phyloP scores from a whole-genome alignment of 2,113 vertebrate species.

The Scartelaos histophorus region DNA sequence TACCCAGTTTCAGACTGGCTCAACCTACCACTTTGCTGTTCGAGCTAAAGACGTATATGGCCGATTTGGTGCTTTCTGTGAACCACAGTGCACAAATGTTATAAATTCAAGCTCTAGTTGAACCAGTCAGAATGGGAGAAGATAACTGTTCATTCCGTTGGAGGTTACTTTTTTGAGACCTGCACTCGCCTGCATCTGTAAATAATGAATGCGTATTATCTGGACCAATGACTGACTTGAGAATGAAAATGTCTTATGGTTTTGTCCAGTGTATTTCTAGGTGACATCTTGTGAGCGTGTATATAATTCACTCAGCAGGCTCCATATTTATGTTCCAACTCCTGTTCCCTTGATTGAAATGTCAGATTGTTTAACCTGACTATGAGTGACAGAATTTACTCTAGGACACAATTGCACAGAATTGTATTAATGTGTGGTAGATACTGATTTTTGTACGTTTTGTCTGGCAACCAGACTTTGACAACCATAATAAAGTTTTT shows the following conservation, averaged over 20 bases:
- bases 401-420: conserved; percentile 70
- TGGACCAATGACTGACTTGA: conserved; percentile 49
- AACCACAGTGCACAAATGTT: conserved; percentile 97
- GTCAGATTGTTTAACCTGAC: conserved; percentile 40
- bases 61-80: conserved; percentile 95
- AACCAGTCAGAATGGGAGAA: conserved; percentile 25
- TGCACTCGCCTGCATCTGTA: conserved; percentile 52
- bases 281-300: conserved; percentile 57
- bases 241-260: conserved; percentile 22
- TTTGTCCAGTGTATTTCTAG: conserved; percentile 48
- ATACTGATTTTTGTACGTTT: conserved; percentile 76
- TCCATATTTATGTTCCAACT: conserved; percentile 66
- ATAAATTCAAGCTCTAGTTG: conserved; percentile 80
- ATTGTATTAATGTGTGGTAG: conserved; percentile 68
- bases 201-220: conserved; percentile 51
- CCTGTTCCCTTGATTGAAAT: conserved; percentile 36
- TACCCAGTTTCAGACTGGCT: conserved; percentile 96
- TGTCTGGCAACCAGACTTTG: conserved; percentile 84
- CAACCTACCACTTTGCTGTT: conserved; percentile 97
- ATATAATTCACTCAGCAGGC: conserved; percentile 42
- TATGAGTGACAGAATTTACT: conserved; percentile 33
- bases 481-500: conserved; percentile 76
- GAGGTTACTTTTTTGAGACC: conserved; percentile 40
- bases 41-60: conserved; percentile 95
- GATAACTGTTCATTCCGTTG: conserved; percentile 28